Evolutionary conservation across 1,140 invertebrate genomes (phyloP).

Genomic region (Periplaneta americana): DNA sequence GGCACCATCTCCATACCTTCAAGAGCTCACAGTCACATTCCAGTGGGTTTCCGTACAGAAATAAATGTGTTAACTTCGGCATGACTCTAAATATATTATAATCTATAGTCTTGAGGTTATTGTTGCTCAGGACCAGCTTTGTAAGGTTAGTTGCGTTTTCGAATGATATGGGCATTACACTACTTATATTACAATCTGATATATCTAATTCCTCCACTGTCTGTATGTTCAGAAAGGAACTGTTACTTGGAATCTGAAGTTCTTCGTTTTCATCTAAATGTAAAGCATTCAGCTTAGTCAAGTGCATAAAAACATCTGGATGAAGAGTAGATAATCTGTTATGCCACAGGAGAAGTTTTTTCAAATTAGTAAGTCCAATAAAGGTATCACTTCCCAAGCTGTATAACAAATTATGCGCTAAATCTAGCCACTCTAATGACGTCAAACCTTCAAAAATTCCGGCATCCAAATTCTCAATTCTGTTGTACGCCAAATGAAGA

Average conservation of each 20-base stretch:
- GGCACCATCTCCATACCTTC: no score
- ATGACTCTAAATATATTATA: background rate
- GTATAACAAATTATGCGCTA: background rate
- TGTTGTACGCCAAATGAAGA: background rate
- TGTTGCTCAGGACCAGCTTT: background rate
- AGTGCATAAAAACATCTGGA: background rate
- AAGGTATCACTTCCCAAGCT: background rate
- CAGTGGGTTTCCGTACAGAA: no score
- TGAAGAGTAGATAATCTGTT: background rate
- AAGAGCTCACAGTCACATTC: no score
- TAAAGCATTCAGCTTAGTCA: background rate
- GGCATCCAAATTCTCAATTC: background rate
- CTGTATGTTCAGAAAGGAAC: background rate
- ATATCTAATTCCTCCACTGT: background rate
- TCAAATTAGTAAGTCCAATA: background rate
- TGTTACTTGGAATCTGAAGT: background rate
- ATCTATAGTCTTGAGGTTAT: background rate
- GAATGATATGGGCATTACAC: background rate
- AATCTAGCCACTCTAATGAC: background rate
- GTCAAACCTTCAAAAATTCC: background rate
- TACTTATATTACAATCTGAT: background rate
- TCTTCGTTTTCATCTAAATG: background rate
- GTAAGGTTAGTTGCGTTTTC: background rate
- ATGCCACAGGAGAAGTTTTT: background rate
- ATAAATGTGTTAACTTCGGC: no score